Percentiles rank a stretch among this genome's conserved stretches.
Conservation (phyloP, 2,797 vertebrate species). For the Coendou prehensilis region DNA sequence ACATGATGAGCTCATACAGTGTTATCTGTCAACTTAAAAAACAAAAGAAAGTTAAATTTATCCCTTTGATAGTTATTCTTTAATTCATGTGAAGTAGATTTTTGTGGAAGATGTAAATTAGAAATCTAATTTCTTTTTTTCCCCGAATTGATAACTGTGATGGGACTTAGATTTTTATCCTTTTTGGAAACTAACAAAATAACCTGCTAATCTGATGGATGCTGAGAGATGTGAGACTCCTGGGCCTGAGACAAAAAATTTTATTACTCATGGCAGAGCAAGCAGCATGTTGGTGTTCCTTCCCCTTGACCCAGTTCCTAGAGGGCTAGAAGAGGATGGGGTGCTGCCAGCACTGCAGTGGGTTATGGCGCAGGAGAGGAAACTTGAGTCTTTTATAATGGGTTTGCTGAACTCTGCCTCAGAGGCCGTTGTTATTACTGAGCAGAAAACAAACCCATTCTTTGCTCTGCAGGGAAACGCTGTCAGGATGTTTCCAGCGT, state of each 20-base stretch:
- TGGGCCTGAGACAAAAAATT: neutral
- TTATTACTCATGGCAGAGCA: neutral
- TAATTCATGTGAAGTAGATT: neutral
- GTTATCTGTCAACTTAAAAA: neutral
- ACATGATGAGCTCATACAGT: neutral
- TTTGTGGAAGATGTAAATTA: neutral
- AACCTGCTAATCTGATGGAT: neutral
- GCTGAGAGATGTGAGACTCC: neutral
- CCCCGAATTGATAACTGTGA: neutral
- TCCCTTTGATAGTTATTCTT: neutral
- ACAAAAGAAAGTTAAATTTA: neutral
- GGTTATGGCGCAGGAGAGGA: neutral
- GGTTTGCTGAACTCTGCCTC: neutral
- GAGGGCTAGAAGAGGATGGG: neutral
- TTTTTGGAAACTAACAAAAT: neutral
- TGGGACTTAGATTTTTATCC: neutral
- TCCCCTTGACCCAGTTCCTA: neutral
- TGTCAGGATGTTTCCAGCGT: neutral
- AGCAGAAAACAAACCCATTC: constrained; percentile 18
- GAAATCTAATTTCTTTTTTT: neutral
- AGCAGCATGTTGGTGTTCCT: neutral
- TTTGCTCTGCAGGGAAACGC: neutral
- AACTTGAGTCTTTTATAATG: neutral
- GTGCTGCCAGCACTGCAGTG: neutral
- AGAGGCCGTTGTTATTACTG: neutral